Evolutionary conservation across 2,888 invertebrate species (phyloP), one percentile per base, ranked within the genome.

Genomic region (Eudasyphora cyanicolor): DNA sequence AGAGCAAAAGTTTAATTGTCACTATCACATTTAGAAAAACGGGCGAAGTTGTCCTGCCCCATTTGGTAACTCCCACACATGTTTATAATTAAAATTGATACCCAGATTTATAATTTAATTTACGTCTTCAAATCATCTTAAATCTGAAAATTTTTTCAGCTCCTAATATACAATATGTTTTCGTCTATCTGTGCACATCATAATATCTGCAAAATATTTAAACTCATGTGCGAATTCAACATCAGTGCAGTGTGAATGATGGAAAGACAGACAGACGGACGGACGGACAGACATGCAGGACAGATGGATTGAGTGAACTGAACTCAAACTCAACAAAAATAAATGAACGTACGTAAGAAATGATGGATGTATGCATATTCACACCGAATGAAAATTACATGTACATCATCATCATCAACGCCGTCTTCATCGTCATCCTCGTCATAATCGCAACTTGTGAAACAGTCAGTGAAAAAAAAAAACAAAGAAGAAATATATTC

Each of bases 281-380:
- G n/a, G n/a, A n/a, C n/a, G n/a, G n/a, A 49, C 21, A 7, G 51
- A 51, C 0, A 10, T 21, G 51, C 19, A 51, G 17, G n/a, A n/a
- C n/a, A n/a, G n/a, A n/a, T 49, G 17, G 17, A 49, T 19, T 45
- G 45, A 45, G n/a, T 45, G 45, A 5, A 12, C n/a, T 45, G 45
- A 45, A 45, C n/a, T 45, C 6, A 35, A 45, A 45, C n/a, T 45
- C 32, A 45, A n/a, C 7, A n/a, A 2, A 14, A 8, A 12, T 60
- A 29, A 67, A 67, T 14, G 24, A 42, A 24, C n/a, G n/a, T n/a
- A n/a, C n/a, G n/a, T n/a, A n/a, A 67, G 10, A 24, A 67, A 71
- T 79, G 77, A 78, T 79, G 54, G 42, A 64, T 73, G 62, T 69
- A 21, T 70, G 62, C 49, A 76, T 74, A 76, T 82, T 79, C 82